phyloP scores from a whole-genome alignment of 1,140 invertebrate species.

The Sitobion miscanthi region DNA sequence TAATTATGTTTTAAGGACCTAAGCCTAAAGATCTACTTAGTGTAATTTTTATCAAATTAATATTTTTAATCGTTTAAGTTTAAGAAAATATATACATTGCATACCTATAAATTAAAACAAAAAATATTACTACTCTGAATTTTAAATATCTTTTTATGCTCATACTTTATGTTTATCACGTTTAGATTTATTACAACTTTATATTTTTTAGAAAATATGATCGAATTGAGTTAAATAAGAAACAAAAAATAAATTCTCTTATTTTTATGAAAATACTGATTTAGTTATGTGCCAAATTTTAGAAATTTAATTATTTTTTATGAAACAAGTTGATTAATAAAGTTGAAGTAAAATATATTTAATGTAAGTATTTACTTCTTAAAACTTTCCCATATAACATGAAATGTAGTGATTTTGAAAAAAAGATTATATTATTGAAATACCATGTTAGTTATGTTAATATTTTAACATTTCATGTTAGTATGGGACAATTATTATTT shows the following conservation, averaged over 20 bases:
- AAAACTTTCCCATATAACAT: slow-evolving; percentile 1
- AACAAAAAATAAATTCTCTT: slow-evolving; percentile 24
- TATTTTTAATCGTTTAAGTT: background rate
- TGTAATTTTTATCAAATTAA: background rate
- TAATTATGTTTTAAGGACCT: background rate
- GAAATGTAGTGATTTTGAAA: background rate
- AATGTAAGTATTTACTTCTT: background rate
- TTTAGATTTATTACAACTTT: background rate
- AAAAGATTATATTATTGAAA: slow-evolving; percentile 30
- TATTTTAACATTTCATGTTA: background rate
- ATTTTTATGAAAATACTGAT: slow-evolving; percentile 42
- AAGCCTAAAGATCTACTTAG: background rate
- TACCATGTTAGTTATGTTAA: slow-evolving; percentile 21
- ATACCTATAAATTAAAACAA: background rate
- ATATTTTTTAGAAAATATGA: slow-evolving; percentile 20
- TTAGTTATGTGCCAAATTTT: slow-evolving; percentile 12
- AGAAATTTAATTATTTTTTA: background rate
- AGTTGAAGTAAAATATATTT: background rate
- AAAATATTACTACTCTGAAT: background rate
- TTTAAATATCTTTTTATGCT: background rate
- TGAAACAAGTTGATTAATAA: background rate
- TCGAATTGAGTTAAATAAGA: background rate
- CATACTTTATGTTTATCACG: background rate
- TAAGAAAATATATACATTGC: background rate
- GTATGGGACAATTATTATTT: background rate